phyloP scores from a whole-genome alignment of 2,113 vertebrate genomes.

The Ceyx melanurus region DNA sequence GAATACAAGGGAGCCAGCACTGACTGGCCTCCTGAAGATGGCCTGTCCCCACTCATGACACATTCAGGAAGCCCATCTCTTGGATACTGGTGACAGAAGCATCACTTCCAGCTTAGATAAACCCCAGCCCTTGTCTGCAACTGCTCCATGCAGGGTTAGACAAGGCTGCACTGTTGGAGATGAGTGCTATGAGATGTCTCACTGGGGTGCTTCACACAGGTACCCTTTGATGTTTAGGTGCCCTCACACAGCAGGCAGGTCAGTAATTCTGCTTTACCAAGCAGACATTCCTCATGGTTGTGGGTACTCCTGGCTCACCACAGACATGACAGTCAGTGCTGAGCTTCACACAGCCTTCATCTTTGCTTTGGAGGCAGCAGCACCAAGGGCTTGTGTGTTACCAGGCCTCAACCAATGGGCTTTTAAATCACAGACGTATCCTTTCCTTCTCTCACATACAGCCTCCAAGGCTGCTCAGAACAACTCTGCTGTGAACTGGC shows the following conservation, averaged over 20 bases:
- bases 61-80: not conserved
- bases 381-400: not conserved
- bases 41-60: not conserved
- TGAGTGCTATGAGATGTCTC: not conserved
- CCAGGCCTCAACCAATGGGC: not conserved
- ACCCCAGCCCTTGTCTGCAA: not conserved
- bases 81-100: not conserved
- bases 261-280: not conserved
- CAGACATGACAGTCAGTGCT: not conserved
- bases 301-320: not conserved
- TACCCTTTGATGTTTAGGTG: not conserved
- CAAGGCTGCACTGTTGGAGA: not conserved
- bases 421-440: not conserved
- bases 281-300: accelerated
- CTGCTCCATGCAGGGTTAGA: not conserved
- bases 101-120: not conserved
- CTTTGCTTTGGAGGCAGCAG: not conserved
- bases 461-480: not conserved
- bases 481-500: not conserved
- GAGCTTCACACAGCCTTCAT: not conserved
- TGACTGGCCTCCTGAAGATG: not conserved
- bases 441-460: not conserved
- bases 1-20: not conserved
- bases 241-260: not conserved
- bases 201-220: not conserved